Base-by-base conservation (phyloP, 2,797 vertebrate species). In the Tokudaia muenninki region DNA sequence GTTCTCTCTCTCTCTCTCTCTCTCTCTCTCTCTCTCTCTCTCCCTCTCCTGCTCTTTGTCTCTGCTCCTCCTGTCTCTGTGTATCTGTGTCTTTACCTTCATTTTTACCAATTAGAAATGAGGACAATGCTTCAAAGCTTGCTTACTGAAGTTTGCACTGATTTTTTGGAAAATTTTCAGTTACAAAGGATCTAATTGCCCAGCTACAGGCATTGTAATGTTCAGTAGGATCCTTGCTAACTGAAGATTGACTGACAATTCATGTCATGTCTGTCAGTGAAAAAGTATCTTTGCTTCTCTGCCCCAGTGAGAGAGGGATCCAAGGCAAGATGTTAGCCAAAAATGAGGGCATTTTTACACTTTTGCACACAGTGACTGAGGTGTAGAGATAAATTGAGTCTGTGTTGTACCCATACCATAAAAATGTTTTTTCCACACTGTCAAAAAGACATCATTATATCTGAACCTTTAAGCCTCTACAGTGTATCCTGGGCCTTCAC, bases 151-250 rank as follows among this genome's bases (percentile, higher is more conserved):
- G 57, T 59, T 61, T 61, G 61, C 13, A 63, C 16, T 94, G 44
- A 80, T 84, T 86, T 26, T 88, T n/a, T 77, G 55, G 41, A 59
- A 57, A 14, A 52, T 24, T 81, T 89, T 94, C 63, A 90, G 17
- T 31, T 87, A n/a, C 65, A 79, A 26, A 74, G 41, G n/a, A 90
- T 67, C 57, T 74, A 84, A 95, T 87, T 19, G 94, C 26, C 17
- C 87, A 72, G 96, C 91, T 93, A 79, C n/a, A 9, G 17, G 55
- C 79, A 72, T 29, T 70, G n/a, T 11, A 80, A 74, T 34, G 63
- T 90, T 97, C 83, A 41, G 17, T 88, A 81, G 87, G 94, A 92
- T 91, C 26, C 11, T 31, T 37, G 14, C 22, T 93, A 94, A 92
- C 29, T 87, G 72, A 95, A 72, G 57, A 81, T 31, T 79, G 90